Evolutionary conservation across 2,797 vertebrate genomes (phyloP).

Genomic region (Leptatherina wallacei): DNA sequence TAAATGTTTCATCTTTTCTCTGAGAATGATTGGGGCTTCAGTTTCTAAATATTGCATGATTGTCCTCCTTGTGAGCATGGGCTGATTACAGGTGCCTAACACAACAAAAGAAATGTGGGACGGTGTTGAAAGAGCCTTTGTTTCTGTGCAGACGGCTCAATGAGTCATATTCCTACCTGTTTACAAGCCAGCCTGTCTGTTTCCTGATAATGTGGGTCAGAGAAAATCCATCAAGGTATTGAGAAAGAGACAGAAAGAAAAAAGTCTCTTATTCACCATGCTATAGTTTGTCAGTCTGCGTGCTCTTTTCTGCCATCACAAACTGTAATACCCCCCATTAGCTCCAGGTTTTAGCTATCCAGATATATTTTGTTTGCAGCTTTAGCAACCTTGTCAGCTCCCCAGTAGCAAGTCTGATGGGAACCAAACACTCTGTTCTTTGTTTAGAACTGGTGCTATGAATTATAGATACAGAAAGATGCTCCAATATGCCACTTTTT

Average conservation of each 20-base stretch:
- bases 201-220: slow-evolving; percentile 72
- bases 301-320: slow-evolving; percentile 42
- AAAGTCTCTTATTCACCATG: slow-evolving; percentile 48
- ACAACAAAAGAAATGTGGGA: slow-evolving; percentile 48
- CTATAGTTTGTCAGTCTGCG: slow-evolving; percentile 39
- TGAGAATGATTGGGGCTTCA: slow-evolving; percentile 24
- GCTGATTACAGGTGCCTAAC: slow-evolving; percentile 63
- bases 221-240: slow-evolving; percentile 59
- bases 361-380: slow-evolving; percentile 61
- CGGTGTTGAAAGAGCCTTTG: slow-evolving; percentile 65
- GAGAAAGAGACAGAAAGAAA: slow-evolving; percentile 37
- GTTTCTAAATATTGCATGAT: slow-evolving; percentile 63
- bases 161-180: slow-evolving; percentile 64
- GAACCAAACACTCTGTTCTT: slow-evolving; percentile 67
- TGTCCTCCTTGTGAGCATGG: slow-evolving; percentile 39
- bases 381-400: slow-evolving; percentile 55
- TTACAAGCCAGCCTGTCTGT: slow-evolving; percentile 60
- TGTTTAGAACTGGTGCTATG: slow-evolving; percentile 70
- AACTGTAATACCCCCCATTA: slow-evolving; percentile 57
- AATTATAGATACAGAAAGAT: slow-evolving; percentile 79
- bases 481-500: slow-evolving; percentile 65
- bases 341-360: slow-evolving; percentile 45
- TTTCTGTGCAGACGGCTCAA: slow-evolving; percentile 48
- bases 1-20: slow-evolving; percentile 51
- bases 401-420: slow-evolving; percentile 58